Evolutionary conservation across 2,797 vertebrate genomes (phyloP), one percentile per base, ranked within the genome.

Genomic region (Dipus sagitta): DNA sequence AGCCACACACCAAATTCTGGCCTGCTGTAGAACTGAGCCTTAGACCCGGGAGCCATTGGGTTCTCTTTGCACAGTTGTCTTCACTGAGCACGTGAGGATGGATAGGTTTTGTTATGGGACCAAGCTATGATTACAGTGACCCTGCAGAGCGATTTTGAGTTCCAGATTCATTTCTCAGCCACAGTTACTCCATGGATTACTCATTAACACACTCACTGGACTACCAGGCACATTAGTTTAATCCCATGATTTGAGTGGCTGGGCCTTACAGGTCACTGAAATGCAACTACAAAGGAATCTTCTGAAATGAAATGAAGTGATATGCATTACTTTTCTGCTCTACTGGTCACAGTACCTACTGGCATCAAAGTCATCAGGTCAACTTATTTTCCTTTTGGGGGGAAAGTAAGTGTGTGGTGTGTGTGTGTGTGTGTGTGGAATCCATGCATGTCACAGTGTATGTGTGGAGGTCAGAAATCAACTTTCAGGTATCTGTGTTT

Each of bases 1-100:
- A 93, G 65, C 88, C 86, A 86, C 77, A 60, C 24, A 68, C 94
- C 71, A 65, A 72, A 85, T 30, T 93, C 30, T 65, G 54, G 67
- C 86, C 76, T 68, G 42, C 88, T 93, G 17, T n/a, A 78, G 64
- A 81, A 79, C 10, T 21, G 54, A 86, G 30, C 26, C 32, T 28
- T 28, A 24, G 28, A 32, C 34, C 60, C 88, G 34, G 47, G 30
- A 90, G 58, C 26, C 65, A 4, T 30, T 65, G 34, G 17, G 11
- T 67, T 92, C 30, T 26, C 2, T 62, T 75, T 52, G 18, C 1
- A 18, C n/a, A 6, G 2, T 28, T 28, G 32, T 7, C 34, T 52
- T 23, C 13, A 18, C 2, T 34, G 38, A 93, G 42, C 83, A 3
- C 6, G 14, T 34, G 42, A 23, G 38, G 92, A 58, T 47, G n/a